Base-by-base conservation (phyloP, 2,888 invertebrate species). In the Choristoneura rosaceana region DNA sequence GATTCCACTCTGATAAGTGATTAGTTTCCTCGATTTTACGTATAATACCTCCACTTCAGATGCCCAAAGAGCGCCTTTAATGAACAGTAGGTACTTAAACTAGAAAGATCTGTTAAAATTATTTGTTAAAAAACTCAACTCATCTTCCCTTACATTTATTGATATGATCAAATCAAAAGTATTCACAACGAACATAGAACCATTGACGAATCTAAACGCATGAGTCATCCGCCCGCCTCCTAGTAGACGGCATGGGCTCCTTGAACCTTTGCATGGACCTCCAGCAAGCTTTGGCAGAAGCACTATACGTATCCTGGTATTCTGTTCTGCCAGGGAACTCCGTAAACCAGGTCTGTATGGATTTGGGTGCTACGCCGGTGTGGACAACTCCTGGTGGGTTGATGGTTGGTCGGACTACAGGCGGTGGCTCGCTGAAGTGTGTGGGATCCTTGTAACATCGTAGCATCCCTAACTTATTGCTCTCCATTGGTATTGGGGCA, bases 401-500 rank as follows among this genome's bases (percentile, higher is more conserved):
- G 34, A 96, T 95, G 0, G 92, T 92, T 0, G 96, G 95, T 55
- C 95, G 89, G 7, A 92, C 92, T 0, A 94, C 90, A 0, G 95
- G 95, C 0, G 95, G 93, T 55, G 91, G 91, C 0, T 89, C 89
- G 0, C 86, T 83, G 85, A 96, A 96, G 78, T 93, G 91, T 0
- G 95, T 95, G 0, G 96, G 96, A 80, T 96, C 96, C 71, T 95
- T 94, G 82, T 96, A 96, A 50, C 95, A 95, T 3, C 94, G 85
- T 10, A 95, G 91, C 43, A 95, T 83, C n/a, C 95, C 95, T 0
- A 95, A 90, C 0, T 93, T 88, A 70, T 95, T 93, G 65, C 94
- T 92, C 74, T 95, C 95, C 79, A 95, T 94, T 0, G 96, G 95
- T 33, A 95, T 92, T 0, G 95, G 95, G 0, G 95, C 94, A 1